Percentiles rank a stretch among this genome's conserved stretches.
Evolutionary conservation across 2,888 invertebrate species (phyloP).

Genomic region (Drosophila neotestacea): DNA sequence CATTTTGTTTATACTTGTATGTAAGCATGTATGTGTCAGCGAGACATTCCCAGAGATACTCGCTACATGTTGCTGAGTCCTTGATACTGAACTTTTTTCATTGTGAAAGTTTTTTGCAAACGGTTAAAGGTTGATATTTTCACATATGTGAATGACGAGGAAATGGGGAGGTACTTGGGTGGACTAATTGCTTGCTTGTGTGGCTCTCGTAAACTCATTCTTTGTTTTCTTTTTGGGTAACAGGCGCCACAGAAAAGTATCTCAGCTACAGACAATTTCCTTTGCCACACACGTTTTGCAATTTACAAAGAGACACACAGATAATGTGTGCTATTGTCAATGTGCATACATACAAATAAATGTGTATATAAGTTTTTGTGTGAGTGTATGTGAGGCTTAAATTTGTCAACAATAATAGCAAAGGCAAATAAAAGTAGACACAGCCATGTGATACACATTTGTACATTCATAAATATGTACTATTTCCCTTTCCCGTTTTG

Average conservation of each 20-base stretch:
- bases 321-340: constrained; percentile 7
- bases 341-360: constrained; percentile 1
- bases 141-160: constrained; percentile 5
- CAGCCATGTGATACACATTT: constrained; percentile 50
- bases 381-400: constrained; percentile 23
- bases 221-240: constrained; percentile 46
- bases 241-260: constrained; percentile 62
- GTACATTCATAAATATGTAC: constrained; percentile 37
- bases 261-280: constrained; percentile 22
- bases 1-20: constrained; percentile 42
- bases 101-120: constrained; percentile 79
- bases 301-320: constrained; percentile 21
- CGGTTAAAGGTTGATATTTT: constrained; percentile 71
- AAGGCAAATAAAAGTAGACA: constrained; percentile 37
- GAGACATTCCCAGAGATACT: constrained; percentile 45
- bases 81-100: constrained; percentile 80
- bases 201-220: constrained; percentile 30
- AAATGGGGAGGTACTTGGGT: neutral
- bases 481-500: constrained; percentile 14
- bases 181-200: constrained; percentile 45
- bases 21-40: constrained; percentile 2
- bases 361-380: neutral
- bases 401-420: constrained; percentile 57
- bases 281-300: constrained; percentile 7
- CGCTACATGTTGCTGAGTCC: constrained; percentile 69